Base-by-base conservation (phyloP, 2,113 vertebrate genomes). In the Neolamprologus tretocephalus region DNA sequence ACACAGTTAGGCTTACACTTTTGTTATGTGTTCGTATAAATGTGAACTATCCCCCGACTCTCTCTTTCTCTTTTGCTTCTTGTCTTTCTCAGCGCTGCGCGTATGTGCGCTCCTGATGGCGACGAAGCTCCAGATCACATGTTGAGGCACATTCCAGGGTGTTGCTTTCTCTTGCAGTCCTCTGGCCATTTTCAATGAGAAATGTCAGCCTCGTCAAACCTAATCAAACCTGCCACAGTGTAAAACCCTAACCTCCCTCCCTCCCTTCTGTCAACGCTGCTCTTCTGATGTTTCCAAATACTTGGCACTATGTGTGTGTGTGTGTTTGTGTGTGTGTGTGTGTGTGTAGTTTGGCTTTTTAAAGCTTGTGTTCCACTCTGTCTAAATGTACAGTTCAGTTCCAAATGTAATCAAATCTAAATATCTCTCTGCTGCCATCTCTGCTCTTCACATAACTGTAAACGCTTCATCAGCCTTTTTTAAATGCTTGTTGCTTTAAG, bases 121-220 rank as follows among this genome's bases (percentile, higher is more conserved):
- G 16, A 37, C 11, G 40, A 71, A 71, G 58, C 87, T 83, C 57
- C 47, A 68, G 54, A 94, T 93, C 94, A 95, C 94, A 94, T 93
- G 94, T 94, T 83, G 87, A 94, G 92, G 47, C 92, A 88, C 90
- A 95, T 94, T 93, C 91, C 84, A 80, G 89, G 84, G 89, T 91
- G 92, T 94, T 95, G 33, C 87, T 95, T 89, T 91, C 66, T 53
- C 73, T 88, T 82, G 23, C 51, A 78, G 84, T 91, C 92, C 93
- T 91, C 86, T 84, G 57, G 91, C 89, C 90, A 73, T 91, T 93
- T 92, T 73, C 87, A 87, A 80, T 84, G 23, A 75, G 33, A 89
- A 89, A 85, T 86, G 83, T 86, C 88, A 92, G 81, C 68, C 40
- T 86, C 7, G 4, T 63, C 51, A 86, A 75, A 83, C 13, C 89